phyloP scores from a whole-genome alignment of 2,888 invertebrate genomes.

The Hydrotaea diabolus region DNA sequence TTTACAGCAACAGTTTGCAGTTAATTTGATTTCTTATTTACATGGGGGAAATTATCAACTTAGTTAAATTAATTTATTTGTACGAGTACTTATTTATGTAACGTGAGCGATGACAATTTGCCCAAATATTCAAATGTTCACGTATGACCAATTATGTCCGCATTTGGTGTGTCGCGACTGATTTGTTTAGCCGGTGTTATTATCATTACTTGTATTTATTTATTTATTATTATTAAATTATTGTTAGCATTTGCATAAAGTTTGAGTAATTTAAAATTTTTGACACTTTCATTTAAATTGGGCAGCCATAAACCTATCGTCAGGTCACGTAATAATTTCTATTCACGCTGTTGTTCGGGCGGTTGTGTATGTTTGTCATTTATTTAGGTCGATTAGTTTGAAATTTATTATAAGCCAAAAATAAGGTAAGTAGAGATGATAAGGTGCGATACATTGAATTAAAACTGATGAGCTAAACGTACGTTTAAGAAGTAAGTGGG shows the following conservation, averaged over 20 bases:
- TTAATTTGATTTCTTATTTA: slow-evolving; percentile 38
- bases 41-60: slow-evolving; percentile 43
- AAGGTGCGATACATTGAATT: too few species aligned
- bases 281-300: slow-evolving; percentile 52
- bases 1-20: slow-evolving; percentile 20
- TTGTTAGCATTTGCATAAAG: background rate
- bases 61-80: slow-evolving; percentile 19
- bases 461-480: too few species aligned
- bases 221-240: slow-evolving; percentile 18
- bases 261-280: slow-evolving; percentile 37
- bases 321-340: slow-evolving; percentile 55
- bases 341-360: slow-evolving; percentile 1
- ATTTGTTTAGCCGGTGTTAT: slow-evolving; percentile 21
- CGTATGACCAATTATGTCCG: slow-evolving; percentile 3
- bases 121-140: background rate
- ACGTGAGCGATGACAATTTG: background rate
- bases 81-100: background rate
- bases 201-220: background rate
- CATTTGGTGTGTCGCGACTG: background rate
- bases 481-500: too few species aligned
- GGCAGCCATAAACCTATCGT: background rate
- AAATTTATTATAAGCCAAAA: background rate
- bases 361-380: slow-evolving; percentile 49
- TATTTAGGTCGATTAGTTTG: background rate
- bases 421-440: background rate